Base-by-base conservation (phyloP, 2,113 vertebrate genomes). In the Varanus komodoensis region DNA sequence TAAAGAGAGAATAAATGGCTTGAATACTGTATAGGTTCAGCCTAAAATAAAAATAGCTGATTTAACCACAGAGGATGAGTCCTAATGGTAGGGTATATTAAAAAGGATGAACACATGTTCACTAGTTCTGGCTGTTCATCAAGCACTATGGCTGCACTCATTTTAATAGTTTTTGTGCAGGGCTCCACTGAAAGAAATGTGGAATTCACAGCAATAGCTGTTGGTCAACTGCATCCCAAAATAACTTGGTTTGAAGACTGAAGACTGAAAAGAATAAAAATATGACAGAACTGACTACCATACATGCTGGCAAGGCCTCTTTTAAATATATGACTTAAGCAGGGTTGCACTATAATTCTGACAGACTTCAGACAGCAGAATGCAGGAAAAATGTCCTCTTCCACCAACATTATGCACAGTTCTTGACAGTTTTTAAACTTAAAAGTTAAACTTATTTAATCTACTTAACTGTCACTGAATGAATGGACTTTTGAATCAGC, bases 401-500 rank as follows among this genome's bases (percentile, higher is more conserved):
- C 88, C 71, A 93, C 38, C 88, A 82, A 90, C 27, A 93, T 89
- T 93, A 23, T 91, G 88, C 85, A 91, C 92, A 92, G 88, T 92
- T 95, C 89, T 94, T 80, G 91, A 92, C 8, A 77, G 91, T 84
- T 89, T 79, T 90, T 17, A 44, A 94, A 93, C 75, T 92, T 75
- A 96, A 44, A 69, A 50, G 61, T 79, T 64, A 81, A 75, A 80
- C 21, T 69, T 78, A 85, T 32, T 44, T 64, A 78, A 89, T 32
- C 34, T 68, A 52, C 34, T 25, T 68, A 77, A 79, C 38, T 61
- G 79, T 23, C 61, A 78, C 32, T 64, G 68, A 89, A 84, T 64
- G 68, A 89, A 84, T 9, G 64, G 34, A 69, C n/a, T 93, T 97
- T 90, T 95, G 91, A 97, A 96, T 97, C 96, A 97, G 95, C 93